phyloP scores from a whole-genome alignment of 2,888 invertebrate species.

The Agrochola circellaris region DNA sequence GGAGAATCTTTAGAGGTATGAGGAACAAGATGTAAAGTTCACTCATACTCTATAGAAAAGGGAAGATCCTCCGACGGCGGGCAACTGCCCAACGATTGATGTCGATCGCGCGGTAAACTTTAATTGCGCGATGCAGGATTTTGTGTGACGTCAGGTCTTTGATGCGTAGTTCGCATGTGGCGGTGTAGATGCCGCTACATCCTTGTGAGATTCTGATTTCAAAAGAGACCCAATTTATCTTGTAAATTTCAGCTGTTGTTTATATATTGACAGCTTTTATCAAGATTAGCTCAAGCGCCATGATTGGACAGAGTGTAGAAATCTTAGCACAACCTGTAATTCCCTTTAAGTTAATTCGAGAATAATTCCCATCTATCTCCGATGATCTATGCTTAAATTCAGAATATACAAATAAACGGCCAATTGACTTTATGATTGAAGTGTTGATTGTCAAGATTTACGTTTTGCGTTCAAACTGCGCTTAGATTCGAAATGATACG shows the following conservation, averaged over 20 bases:
- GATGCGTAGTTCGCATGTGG: no score
- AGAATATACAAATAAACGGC: slow-evolving; percentile 50
- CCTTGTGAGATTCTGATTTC: not conserved
- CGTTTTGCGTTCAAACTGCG: slow-evolving; percentile 56
- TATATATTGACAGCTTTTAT: not conserved
- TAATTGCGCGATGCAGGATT: no score
- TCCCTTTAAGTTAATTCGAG: slow-evolving; percentile 5
- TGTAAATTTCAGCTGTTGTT: not conserved
- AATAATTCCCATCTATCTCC: slow-evolving; percentile 41
- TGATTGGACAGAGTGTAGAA: slow-evolving; percentile 23
- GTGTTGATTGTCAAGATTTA: slow-evolving; percentile 57
- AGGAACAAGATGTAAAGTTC: no score
- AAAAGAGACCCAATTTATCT: not conserved
- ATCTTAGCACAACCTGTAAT: slow-evolving; percentile 9
- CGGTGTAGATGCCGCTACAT: not conserved
- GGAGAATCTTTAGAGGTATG: not conserved
- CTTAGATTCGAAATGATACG: slow-evolving; percentile 60
- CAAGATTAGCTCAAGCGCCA: not conserved
- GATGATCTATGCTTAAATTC: slow-evolving; percentile 34
- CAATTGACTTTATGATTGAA: slow-evolving; percentile 60
- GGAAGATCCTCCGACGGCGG: no score
- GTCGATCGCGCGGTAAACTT: no score
- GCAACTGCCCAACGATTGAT: no score
- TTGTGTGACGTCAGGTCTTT: no score
- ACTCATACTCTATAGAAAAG: no score